Percentiles rank a stretch among this genome's conserved stretches.
These are phyloP conservation scores for Chrysemys picta DNA, from an alignment of 2,113 vertebrate species.

Conservation along the genomic window DNA sequence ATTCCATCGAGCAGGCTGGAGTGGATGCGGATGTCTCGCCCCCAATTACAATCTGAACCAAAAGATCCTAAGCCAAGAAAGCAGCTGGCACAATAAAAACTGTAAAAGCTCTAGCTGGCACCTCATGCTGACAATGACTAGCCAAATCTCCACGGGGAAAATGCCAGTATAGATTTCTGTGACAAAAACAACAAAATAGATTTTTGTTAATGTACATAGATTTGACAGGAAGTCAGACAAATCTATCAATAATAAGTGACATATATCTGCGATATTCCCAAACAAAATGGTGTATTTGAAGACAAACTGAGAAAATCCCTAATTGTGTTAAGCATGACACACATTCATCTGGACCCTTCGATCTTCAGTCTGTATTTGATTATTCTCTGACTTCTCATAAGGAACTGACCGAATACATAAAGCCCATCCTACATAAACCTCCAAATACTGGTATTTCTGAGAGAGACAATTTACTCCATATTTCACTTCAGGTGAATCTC, in stretches of 20 bases:
- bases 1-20: slow-evolving; percentile 79
- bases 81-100: slow-evolving; percentile 87
- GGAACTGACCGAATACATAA: slow-evolving; percentile 1
- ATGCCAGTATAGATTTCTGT: slow-evolving; percentile 85
- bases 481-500: neutral
- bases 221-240: slow-evolving; percentile 86
- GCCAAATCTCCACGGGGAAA: slow-evolving; percentile 84
- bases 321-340: slow-evolving; percentile 68
- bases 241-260: slow-evolving; percentile 82
- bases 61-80: slow-evolving; percentile 84
- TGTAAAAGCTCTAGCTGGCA: slow-evolving; percentile 85
- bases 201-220: slow-evolving; percentile 86
- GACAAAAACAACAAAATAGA: slow-evolving; percentile 87
- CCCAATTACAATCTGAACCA: slow-evolving; percentile 87
- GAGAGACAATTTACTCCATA: neutral
- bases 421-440: neutral
- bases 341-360: slow-evolving; percentile 66
- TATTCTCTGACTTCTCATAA: slow-evolving; percentile 49
- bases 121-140: slow-evolving; percentile 82
- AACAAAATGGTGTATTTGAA: slow-evolving; percentile 77
- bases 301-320: slow-evolving; percentile 80
- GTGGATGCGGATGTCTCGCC: slow-evolving; percentile 84
- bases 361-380: slow-evolving; percentile 58
- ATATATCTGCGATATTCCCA: slow-evolving; percentile 80
- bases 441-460: neutral